Evolutionary conservation across 2,113 vertebrate species (phyloP), one percentile per base, ranked within the genome.

Genomic region (Chlorodrepanis virens): DNA sequence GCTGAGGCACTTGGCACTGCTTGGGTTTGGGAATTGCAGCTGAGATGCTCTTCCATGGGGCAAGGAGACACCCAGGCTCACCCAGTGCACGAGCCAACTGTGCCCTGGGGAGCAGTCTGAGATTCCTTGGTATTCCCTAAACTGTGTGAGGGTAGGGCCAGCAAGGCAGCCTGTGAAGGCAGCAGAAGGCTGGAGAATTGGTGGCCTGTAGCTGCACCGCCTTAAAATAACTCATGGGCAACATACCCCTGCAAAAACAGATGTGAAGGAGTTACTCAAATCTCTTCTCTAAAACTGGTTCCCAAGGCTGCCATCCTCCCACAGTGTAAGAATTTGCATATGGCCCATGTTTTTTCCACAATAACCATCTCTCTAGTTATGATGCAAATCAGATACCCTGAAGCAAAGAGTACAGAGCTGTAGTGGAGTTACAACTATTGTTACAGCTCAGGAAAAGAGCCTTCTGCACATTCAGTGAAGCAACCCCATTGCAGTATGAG

Each of bases 371-470:
- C 64, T 88, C 39, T 28, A 60, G 35, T 80, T 83, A 40, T 77
- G 89, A 96, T 47, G 82, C 54, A 80, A 88, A 95, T 91, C 31
- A 33, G 37, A 61, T 65, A 79, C 33, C 74, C 67, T 69, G 49
- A 65, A 82, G 78, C 77, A 80, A 52, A 79, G 53, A 12, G 39
- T 60, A 44, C 49, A 44, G 27, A 70, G 39, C 70, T 67, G 47
- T 47, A 63, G 78, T 45, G 71, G 82, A 80, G 63, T 50, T 67
- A 86, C 63, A 67, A 5, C 59, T 70, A 4, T 39, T 89, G 69
- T 72, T 80, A 54, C 9, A 11, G 29, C 23, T 72, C 45, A 18
- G 49, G 78, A 65, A 40, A 87, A 80, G 21, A 90, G 33, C 24
- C 68, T 35, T 70, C 22, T 59, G 56, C 10, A 2, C 65, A 53